Base-by-base conservation (phyloP, 2,113 vertebrate species). In the Oncorhynchus masou region DNA sequence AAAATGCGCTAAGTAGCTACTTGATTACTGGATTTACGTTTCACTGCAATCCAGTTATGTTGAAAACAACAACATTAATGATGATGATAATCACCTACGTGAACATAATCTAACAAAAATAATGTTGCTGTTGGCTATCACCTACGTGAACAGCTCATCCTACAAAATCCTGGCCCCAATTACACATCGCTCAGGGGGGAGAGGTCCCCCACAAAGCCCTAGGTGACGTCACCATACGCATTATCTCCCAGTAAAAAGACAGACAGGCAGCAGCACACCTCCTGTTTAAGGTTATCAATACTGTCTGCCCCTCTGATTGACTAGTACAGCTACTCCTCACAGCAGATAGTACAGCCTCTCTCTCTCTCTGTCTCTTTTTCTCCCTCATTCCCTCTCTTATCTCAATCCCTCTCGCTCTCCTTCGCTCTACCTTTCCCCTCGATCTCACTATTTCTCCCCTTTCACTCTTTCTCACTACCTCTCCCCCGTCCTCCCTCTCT, bases 241-340 rank as follows among this genome's bases (percentile, higher is more conserved):
- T 75, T 77, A 76, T 69, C 70, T 25, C 25, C 20, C n/a, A 59
- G 80, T 45, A 31, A 27, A 81, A 77, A 29, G 5, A 16, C 65
- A 15, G 12, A 6, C 15, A 66, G n/a, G 51, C 12, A 13, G 68
- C 71, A 74, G 51, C 70, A 73, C 12, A 65, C 31, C 71, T 80
- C 81, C 25, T 31, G 72, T 34, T 68, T 74, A 76, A 83, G 71
- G 79, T 84, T 84, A 76, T 85, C 81, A 75, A 22, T 66, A 8
- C 68, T 75, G 65, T 48, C 62, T 16, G 29, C 57, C 64, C 81
- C 78, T 68, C 74, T 69, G 20, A 72, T 79, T 68, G 39, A 67
- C 25, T 74, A 73, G 66, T 25, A 68, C 68, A 34, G 70, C 67
- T 72, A 34, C 71, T 11, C 9, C 39, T 45, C 39, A 25, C 34